phyloP scores from a whole-genome alignment of 2,113 vertebrate species.

The Coryphaenoides rupestris region DNA sequence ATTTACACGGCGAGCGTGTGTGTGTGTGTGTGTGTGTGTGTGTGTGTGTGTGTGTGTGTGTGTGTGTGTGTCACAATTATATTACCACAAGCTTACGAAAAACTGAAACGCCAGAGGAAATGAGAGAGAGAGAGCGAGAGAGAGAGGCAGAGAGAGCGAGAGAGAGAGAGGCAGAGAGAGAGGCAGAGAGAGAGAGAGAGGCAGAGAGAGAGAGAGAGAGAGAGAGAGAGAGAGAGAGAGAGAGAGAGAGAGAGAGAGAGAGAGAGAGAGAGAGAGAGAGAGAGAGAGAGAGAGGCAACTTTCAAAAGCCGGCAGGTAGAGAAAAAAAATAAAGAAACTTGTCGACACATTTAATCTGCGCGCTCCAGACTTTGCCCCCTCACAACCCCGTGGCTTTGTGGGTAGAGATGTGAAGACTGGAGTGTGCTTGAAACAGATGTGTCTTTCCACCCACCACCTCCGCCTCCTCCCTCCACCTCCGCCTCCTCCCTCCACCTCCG shows the following conservation, averaged over 20 bases:
- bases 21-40: neutral
- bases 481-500: constrained; percentile 24
- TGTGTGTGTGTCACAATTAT: constrained; percentile 27
- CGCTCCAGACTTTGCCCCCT: constrained; percentile 58
- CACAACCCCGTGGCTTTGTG: constrained; percentile 60
- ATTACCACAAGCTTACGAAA: constrained; percentile 56
- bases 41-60: neutral
- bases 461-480: constrained; percentile 6
- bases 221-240: constrained; percentile 36
- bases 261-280: constrained; percentile 25
- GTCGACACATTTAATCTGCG: constrained; percentile 69
- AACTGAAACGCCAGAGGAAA: constrained; percentile 51
- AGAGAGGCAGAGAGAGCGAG: constrained; percentile 27
- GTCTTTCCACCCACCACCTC: constrained; percentile 27
- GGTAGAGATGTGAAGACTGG: constrained; percentile 61
- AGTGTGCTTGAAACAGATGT: constrained; percentile 70
- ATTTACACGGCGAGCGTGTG: neutral
- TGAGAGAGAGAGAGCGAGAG: constrained; percentile 32
- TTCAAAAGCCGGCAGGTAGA: constrained; percentile 64
- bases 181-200: constrained; percentile 42
- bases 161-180: constrained; percentile 24
- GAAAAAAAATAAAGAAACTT: constrained; percentile 29
- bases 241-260: constrained; percentile 34
- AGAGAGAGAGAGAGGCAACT: constrained; percentile 25
- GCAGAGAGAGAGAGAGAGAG: constrained; percentile 31